Percentiles rank a stretch among this genome's conserved stretches.
Evolutionary conservation across 2,797 vertebrate species (phyloP).

Genomic region (Nasua narica): DNA sequence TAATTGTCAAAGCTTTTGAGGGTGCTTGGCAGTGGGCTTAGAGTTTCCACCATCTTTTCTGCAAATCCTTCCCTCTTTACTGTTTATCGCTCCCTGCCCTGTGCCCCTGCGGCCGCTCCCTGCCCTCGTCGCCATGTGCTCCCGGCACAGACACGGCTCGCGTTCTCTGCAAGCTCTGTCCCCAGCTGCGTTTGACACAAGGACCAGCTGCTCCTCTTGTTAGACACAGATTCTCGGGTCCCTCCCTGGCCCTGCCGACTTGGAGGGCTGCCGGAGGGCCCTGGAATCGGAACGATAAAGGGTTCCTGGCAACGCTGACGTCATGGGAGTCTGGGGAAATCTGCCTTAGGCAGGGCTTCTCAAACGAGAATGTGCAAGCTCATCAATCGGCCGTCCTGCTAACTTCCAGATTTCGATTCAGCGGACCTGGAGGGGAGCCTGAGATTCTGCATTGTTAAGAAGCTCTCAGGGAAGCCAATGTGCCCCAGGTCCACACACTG

Average conservation of each 20-base stretch:
- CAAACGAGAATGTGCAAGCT: fast-evolving
- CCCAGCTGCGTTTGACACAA: not conserved
- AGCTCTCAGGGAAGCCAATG: fast-evolving
- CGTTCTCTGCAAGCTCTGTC: not conserved
- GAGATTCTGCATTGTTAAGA: too few relatives aligned
- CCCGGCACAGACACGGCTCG: not conserved
- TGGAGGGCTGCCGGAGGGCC: fast-evolving
- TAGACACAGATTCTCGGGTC: not conserved
- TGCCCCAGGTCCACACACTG: not conserved
- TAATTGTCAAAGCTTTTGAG: not conserved
- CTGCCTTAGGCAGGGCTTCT: not conserved
- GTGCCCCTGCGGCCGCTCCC: fast-evolving
- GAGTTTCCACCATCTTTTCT: not conserved
- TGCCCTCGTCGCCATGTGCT: not conserved
- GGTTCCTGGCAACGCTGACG: fast-evolving
- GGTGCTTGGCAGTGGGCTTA: fast-evolving
- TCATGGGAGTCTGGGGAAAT: not conserved
- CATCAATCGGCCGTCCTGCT: not conserved
- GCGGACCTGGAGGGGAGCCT: fast-evolving
- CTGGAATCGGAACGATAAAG: not conserved
- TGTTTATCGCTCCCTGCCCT: not conserved
- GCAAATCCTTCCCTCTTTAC: not conserved
- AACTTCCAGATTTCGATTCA: not conserved
- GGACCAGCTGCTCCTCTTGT: not conserved
- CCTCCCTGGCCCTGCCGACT: not conserved